A percentile compares a stretch with the other conserved stretches of the same genome.
phyloP scores from a whole-genome alignment of 2,888 invertebrate genomes.

The Pandemis heparana region DNA sequence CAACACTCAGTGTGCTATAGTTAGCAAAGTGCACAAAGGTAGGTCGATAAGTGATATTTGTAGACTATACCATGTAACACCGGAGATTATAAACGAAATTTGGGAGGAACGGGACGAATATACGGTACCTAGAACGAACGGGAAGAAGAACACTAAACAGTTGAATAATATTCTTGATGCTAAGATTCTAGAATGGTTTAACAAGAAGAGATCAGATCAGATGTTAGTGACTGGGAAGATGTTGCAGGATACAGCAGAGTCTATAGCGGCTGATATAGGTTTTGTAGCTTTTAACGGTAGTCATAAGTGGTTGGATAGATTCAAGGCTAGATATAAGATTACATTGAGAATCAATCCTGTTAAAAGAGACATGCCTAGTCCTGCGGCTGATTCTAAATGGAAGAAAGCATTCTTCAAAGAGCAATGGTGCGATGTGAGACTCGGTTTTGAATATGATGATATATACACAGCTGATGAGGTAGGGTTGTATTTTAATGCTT shows the following conservation, averaged over 20 bases:
- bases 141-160: conserved; percentile 51
- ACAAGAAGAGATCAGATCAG: conserved; percentile 51
- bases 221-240: conserved; percentile 59
- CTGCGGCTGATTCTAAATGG: conserved; percentile 58
- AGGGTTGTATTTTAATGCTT: conserved; percentile 61
- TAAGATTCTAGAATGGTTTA: conserved; percentile 57
- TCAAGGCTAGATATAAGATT: conserved; percentile 60
- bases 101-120: conserved; percentile 63
- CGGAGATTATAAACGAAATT: conserved; percentile 58
- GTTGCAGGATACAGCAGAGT: conserved; percentile 59
- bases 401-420: conserved; percentile 63
- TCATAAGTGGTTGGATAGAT: conserved; percentile 64
- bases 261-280: conserved; percentile 59
- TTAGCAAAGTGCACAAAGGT: conserved; percentile 63
- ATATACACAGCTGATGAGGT: conserved; percentile 64
- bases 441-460: conserved; percentile 57
- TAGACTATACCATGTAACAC: conserved; percentile 55
- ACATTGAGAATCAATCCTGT: conserved; percentile 49
- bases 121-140: conserved; percentile 52
- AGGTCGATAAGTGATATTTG: conserved; percentile 58
- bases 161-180: conserved; percentile 58
- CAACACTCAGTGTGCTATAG: conserved; percentile 58
- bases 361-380: conserved; percentile 51
- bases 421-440: conserved; percentile 58
- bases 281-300: conserved; percentile 62